Conservation (phyloP, 2,797 vertebrate species). For the Tapirus indicus region DNA sequence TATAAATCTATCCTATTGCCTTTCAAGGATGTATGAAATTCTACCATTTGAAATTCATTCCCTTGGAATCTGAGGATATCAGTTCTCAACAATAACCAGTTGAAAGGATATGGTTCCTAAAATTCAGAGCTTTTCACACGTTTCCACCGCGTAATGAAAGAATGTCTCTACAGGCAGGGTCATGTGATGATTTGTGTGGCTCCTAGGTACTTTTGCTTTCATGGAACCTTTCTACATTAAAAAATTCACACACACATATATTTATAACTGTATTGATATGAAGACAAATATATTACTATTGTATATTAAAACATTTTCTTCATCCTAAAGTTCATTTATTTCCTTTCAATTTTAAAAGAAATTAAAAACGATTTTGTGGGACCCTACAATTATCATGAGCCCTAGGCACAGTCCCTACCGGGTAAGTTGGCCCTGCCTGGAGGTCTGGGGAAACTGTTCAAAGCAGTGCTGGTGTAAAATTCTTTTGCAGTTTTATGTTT, state of each 20-base stretch:
- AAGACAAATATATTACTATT: background rate
- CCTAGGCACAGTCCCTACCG: background rate
- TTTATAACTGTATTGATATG: background rate
- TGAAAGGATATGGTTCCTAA: background rate
- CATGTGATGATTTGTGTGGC: background rate
- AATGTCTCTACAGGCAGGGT: background rate
- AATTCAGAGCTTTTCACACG: background rate
- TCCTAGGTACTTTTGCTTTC: background rate
- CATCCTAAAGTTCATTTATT: background rate
- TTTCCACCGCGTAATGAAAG: background rate
- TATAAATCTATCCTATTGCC: background rate
- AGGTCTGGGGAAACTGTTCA: background rate
- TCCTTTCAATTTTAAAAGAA: conserved; percentile 37
- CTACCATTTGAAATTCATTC: conserved; percentile 21
- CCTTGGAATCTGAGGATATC: background rate
- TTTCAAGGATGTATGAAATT: conserved; percentile 1
- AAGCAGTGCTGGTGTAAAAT: background rate
- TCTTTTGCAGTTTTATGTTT: background rate
- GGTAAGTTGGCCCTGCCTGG: background rate
- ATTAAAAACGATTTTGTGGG: background rate
- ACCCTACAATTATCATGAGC: background rate
- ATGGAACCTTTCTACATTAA: background rate
- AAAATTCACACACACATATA: background rate
- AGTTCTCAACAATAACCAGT: background rate
- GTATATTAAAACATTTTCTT: background rate